Percentiles rank a stretch among this genome's conserved stretches.
Evolutionary conservation across 2,888 invertebrate genomes (phyloP).

Genomic region (Stenolophus ochropezus): DNA sequence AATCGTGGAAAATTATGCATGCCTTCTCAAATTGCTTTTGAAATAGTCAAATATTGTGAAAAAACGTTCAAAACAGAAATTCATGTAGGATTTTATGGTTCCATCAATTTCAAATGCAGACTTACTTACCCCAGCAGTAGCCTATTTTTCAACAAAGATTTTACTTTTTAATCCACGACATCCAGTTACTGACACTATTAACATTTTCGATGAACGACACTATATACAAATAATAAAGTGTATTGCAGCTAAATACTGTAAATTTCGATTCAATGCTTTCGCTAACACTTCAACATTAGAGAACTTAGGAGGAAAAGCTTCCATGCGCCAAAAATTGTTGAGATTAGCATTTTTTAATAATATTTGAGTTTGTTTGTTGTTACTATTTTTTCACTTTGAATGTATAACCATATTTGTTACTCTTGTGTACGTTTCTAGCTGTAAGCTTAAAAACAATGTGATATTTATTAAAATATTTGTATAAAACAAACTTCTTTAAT

Average conservation of each 20-base stretch:
- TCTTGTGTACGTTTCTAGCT: no score
- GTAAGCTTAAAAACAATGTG: no score
- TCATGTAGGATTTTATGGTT: background rate
- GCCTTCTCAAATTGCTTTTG: background rate
- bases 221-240: background rate
- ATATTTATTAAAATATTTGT: no score
- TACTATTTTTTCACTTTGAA: no score
- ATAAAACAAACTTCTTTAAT: no score
- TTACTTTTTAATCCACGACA: background rate
- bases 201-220: background rate
- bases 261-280: background rate
- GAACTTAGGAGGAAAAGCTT: background rate
- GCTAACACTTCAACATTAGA: background rate
- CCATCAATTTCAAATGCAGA: background rate
- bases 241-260: background rate
- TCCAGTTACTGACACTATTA: background rate
- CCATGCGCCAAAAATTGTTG: background rate
- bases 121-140: background rate
- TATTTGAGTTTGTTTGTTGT: no score
- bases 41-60: background rate
- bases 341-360: constrained; percentile 3
- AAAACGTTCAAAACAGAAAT: background rate
- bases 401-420: no score
- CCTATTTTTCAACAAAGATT: background rate
- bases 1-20: constrained; percentile 8